Percentiles rank a stretch among this genome's conserved stretches.
phyloP scores from a whole-genome alignment of 2,888 invertebrate genomes.

The Trissoscelio sp. region DNA sequence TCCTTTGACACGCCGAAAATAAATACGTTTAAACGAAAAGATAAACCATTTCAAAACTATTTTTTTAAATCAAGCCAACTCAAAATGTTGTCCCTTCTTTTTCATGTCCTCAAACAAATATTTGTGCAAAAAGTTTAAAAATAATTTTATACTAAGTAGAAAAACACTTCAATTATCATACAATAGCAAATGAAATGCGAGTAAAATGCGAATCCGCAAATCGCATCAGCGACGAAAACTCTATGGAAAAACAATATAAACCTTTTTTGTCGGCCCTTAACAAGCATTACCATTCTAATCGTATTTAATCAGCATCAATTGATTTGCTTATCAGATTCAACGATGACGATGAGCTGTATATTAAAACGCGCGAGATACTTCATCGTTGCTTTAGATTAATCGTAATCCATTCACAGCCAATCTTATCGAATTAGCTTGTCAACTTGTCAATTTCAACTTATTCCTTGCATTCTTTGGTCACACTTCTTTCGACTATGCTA shows the following conservation, averaged over 20 bases:
- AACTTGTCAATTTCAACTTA: slow-evolving; percentile 63
- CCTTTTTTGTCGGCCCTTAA: slow-evolving; percentile 38
- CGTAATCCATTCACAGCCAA: slow-evolving; percentile 65
- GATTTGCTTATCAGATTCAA: slow-evolving; percentile 62
- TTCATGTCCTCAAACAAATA: no score
- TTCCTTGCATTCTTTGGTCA: slow-evolving; percentile 42
- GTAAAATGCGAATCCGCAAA: slow-evolving; percentile 10
- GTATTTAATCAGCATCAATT: slow-evolving; percentile 62
- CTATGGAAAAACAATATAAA: slow-evolving; percentile 55
- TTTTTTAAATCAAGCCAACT: no score
- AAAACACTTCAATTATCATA: no score
- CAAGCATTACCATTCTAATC: slow-evolving; percentile 57
- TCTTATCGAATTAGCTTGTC: slow-evolving; percentile 67
- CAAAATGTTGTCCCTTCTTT: no score
- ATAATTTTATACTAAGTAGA: no score
- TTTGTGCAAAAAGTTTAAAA: no score
- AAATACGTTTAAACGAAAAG: no score
- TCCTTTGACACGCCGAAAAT: no score
- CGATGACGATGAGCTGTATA: slow-evolving; percentile 43
- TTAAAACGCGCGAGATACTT: slow-evolving; percentile 61
- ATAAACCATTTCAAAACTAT: no score
- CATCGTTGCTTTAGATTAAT: slow-evolving; percentile 62
- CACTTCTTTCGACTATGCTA: slow-evolving; percentile 11
- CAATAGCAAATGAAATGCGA: no score
- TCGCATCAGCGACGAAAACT: slow-evolving; percentile 27